These are phyloP conservation scores for Craniophora ligustri DNA, from an alignment of 2,888 invertebrate species.

Conservation along the genomic window DNA sequence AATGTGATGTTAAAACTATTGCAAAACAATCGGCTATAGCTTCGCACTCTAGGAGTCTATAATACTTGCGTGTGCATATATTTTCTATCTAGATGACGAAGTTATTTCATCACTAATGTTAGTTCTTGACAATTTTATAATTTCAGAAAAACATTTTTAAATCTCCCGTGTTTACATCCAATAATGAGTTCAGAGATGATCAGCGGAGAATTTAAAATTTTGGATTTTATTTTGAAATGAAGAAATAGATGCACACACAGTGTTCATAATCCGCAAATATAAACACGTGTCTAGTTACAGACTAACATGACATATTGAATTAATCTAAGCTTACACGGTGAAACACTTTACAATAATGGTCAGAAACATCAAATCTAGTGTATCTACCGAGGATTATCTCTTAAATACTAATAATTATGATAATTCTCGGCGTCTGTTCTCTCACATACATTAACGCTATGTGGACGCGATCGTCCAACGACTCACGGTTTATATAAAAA, in stretches of 20 bases:
- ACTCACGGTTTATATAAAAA: constrained; percentile 59
- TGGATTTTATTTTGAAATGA: not conserved
- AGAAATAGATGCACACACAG: constrained; percentile 62
- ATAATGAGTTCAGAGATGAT: too few relatives aligned
- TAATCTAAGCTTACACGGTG: constrained; percentile 85
- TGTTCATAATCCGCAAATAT: constrained; percentile 69
- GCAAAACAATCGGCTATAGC: constrained; percentile 87
- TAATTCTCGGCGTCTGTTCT: constrained; percentile 71
- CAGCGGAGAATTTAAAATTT: not conserved
- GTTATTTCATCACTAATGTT: not conserved
- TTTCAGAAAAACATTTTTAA: not conserved
- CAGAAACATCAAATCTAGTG: constrained; percentile 83
- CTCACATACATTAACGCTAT: constrained; percentile 75
- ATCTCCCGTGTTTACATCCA: not conserved
- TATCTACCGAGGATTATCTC: constrained; percentile 75
- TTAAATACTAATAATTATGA: constrained; percentile 52
- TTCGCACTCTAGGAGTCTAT: constrained; percentile 84
- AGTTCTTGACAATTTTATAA: not conserved
- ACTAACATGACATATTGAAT: constrained; percentile 85
- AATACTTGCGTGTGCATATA: constrained; percentile 60
- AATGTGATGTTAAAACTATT: constrained; percentile 82
- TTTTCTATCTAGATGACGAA: constrained; percentile 46
- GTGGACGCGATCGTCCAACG: constrained; percentile 88
- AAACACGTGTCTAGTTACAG: constrained; percentile 80
- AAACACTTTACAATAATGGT: constrained; percentile 83